Conservation (phyloP, 1,140 invertebrate species). For the Polyergus mexicanus region DNA sequence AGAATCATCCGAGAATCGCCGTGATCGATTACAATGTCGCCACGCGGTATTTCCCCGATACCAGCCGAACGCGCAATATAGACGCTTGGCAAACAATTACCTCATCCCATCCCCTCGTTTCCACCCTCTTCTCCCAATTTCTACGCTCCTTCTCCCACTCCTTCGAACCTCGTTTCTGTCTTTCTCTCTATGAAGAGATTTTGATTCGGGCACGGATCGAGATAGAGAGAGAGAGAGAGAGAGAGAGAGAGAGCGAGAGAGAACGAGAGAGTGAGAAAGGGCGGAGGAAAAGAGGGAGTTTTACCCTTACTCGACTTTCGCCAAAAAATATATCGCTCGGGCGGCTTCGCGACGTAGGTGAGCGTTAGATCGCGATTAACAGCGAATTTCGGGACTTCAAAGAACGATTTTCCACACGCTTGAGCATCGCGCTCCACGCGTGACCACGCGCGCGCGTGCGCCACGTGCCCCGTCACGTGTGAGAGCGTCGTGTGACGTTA, state of each 20-base stretch:
- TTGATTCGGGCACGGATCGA: constrained; percentile 61
- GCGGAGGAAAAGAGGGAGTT: constrained; percentile 25
- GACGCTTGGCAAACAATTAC: constrained; percentile 69
- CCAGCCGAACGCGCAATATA: constrained; percentile 67
- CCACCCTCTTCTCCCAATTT: neutral
- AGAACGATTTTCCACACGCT: constrained; percentile 80
- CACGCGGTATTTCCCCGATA: constrained; percentile 53
- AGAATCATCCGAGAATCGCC: constrained; percentile 45
- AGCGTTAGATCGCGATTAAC: constrained; percentile 78
- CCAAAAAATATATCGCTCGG: constrained; percentile 56
- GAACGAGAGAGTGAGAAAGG: neutral
- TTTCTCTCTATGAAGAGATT: constrained; percentile 66
- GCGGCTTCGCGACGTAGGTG: constrained; percentile 64
- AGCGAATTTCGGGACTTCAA: constrained; percentile 73
- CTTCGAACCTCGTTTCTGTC: constrained; percentile 21
- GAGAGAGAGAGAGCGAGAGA: neutral
- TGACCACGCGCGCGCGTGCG: constrained; percentile 30
- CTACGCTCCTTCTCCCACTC: neutral
- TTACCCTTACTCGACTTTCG: constrained; percentile 67
- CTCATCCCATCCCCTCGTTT: constrained; percentile 17
- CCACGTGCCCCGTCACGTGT: constrained; percentile 75
- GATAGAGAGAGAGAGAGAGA: no score
- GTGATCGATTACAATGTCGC: constrained; percentile 62
- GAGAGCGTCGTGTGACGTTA: constrained; percentile 66
- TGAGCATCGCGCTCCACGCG: constrained; percentile 57